Evolutionary conservation across 2,888 invertebrate species (phyloP), one percentile per base, ranked within the genome.

Genomic region (Argyra leucocephala): DNA sequence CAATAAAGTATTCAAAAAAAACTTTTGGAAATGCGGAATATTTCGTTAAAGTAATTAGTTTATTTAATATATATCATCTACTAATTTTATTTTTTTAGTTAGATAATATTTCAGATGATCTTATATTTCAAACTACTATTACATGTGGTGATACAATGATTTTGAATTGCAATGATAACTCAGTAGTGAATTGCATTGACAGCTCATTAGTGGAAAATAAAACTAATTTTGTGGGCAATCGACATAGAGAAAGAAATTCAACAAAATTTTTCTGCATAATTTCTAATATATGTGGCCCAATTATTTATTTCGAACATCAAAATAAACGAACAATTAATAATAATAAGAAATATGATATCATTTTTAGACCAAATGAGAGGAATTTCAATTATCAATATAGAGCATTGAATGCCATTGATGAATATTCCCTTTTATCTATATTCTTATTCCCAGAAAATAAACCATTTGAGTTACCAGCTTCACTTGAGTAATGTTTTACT

Each of bases 351-450:
- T 71, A 72, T 62, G 67, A 68, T 63, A 61, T 76, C 15, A 67
- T 72, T 22, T 74, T 75, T 64, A 73, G 74, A 0, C 78, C 77
- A 5, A 63, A 70, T 1, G 73, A 78, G 2, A 68, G 73, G 3
- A 65, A 69, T 3, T 64, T 76, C n/a, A 74, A 72, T 0, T 75
- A 74, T 67, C 77, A 77, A 65, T 74, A 75, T 65, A 73, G 74
- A n/a, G 75, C 77, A 0, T 63, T 78, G 3, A 48, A 48, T 48
- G 48, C 48, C 15, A 12, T 48, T 1, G 48, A 48, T 18, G 18
- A 48, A 48, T 48, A 48, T 48, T 48, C 48, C 6, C 48, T 48
- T 48, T 18, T 48, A 15, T 48, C 48, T 2, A 5, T 48, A 3
- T 48, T 12, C 15, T 48, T 48, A 48, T 48, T 48, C 18, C 48